Evolutionary conservation across 2,113 vertebrate species (phyloP).

Genomic region (Numenius arquata): DNA sequence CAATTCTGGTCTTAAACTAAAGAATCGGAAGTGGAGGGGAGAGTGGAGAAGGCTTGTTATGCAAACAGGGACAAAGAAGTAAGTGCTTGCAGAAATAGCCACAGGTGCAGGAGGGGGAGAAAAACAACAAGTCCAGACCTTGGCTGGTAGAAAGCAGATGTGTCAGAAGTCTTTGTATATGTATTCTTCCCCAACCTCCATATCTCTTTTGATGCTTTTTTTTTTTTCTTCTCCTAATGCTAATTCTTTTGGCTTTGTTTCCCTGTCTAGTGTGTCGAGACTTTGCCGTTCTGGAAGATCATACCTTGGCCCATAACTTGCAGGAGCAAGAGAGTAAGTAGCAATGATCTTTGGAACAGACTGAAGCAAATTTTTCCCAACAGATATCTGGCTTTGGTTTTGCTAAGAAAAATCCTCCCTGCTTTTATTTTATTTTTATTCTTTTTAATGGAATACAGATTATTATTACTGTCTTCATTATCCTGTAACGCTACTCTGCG

Average conservation of each 20-base stretch:
- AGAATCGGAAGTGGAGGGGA: neutral
- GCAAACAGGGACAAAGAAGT: neutral
- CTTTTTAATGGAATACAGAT: neutral
- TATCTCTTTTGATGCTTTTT: neutral
- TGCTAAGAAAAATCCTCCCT: neutral
- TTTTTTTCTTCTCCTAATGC: neutral
- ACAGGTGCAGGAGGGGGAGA: neutral
- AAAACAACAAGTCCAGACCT: neutral
- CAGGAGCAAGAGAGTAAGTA: constrained; percentile 98
- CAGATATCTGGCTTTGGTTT: neutral
- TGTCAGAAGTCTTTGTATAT: neutral
- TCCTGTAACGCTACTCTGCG: neutral
- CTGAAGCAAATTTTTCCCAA: neutral
- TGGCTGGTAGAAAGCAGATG: neutral
- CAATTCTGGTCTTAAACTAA: neutral
- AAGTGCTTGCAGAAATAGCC: neutral
- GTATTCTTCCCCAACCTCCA: rapidly evolving
- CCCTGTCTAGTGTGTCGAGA: constrained; percentile 85
- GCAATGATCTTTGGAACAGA: neutral
- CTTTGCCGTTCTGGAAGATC: constrained; percentile 94
- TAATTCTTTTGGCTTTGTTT: neutral
- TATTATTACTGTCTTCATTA: neutral
- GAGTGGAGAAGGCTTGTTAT: neutral
- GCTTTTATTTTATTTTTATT: neutral
- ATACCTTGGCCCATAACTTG: constrained; percentile 92